Conservation (phyloP, 2,113 vertebrate genomes). For the Irena cyanogastra region DNA sequence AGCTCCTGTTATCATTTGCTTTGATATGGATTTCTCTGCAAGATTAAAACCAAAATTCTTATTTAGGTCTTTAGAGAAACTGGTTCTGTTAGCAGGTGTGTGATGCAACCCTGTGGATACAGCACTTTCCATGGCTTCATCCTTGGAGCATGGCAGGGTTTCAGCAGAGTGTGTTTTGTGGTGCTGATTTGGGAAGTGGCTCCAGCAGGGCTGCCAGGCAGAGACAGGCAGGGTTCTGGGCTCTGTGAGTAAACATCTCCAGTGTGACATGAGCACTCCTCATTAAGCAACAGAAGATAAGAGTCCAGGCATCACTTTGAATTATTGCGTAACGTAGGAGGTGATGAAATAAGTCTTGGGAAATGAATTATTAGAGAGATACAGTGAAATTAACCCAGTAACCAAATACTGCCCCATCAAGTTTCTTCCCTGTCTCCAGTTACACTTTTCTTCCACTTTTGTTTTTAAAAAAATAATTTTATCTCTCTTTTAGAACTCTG, state of each 20-base stretch:
- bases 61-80: not conserved
- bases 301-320: not conserved
- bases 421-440: not conserved
- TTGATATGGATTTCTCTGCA: not conserved
- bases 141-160: not conserved
- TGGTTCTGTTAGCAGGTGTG: not conserved
- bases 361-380: not conserved
- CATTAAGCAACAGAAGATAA: not conserved
- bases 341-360: not conserved
- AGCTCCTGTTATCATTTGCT: not conserved
- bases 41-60: not conserved
- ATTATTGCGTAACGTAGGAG: not conserved
- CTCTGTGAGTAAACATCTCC: not conserved
- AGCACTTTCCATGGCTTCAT: not conserved
- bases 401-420: not conserved
- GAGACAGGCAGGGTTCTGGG: not conserved
- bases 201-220: not conserved
- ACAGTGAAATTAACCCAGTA: not conserved
- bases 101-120: not conserved
- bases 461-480: rapidly evolving
- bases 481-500: not conserved
- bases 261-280: not conserved
- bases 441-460: not conserved
- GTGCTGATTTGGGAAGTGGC: not conserved
- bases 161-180: not conserved